These are phyloP conservation scores for Dromas ardeola DNA, from an alignment of 2,113 vertebrate genomes.

Conservation along the genomic window DNA sequence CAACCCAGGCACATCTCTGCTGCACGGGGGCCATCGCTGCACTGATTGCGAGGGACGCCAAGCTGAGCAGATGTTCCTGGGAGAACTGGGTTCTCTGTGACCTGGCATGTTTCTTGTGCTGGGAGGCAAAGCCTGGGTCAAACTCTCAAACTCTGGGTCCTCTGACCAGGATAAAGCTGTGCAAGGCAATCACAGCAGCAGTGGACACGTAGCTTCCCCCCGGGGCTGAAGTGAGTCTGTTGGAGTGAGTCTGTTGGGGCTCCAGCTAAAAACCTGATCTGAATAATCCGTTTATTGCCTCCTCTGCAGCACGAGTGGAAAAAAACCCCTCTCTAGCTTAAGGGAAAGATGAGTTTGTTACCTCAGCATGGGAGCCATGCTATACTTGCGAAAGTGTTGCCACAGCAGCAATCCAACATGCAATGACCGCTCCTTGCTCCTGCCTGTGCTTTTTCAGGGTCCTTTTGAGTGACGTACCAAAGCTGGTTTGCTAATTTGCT, in stretches of 20 bases:
- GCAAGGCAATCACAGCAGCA: background rate
- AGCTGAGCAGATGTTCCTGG: background rate
- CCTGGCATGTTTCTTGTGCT: background rate
- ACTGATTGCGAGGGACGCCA: accelerated
- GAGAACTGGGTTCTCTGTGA: background rate
- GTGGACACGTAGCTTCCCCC: background rate
- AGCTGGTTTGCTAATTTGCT: background rate
- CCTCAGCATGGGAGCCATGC: background rate
- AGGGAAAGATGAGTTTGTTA: background rate
- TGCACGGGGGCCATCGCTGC: accelerated
- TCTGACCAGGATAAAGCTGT: background rate
- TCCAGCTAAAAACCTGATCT: background rate
- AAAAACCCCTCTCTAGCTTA: background rate
- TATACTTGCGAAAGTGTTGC: background rate
- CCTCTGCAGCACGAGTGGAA: background rate
- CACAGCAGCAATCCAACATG: background rate
- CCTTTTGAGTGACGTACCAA: background rate
- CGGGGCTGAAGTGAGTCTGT: background rate
- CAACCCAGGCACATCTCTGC: background rate
- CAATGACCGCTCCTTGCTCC: accelerated
- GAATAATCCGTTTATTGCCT: background rate
- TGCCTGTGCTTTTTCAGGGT: background rate
- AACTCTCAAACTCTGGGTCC: background rate
- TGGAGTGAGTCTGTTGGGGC: background rate
- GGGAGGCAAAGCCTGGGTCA: background rate